Base-by-base conservation (phyloP, 1,140 invertebrate genomes). In the Epicauta chinensis region DNA sequence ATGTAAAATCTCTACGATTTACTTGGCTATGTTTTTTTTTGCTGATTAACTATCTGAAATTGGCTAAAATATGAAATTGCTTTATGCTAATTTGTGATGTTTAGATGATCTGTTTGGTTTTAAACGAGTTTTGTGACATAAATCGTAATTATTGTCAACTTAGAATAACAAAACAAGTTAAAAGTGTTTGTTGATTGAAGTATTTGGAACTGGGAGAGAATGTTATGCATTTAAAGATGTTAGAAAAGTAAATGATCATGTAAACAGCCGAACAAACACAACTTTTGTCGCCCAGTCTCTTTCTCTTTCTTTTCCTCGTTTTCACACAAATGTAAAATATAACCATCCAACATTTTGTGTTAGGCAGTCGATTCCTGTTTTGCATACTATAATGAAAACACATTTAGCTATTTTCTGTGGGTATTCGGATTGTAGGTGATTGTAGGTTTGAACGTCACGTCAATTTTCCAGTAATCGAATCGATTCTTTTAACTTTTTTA, bases 311-410 rank as follows among this genome's bases (percentile, higher is more conserved):
- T n/a, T n/a, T n/a, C n/a, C n/a, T n/a, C n/a, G n/a, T n/a, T n/a
- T n/a, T n/a, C n/a, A n/a, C 49, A 50, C 30, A 37, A 53, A 46
- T 23, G 58, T 60, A 47, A 60, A 60, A 60, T 60, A 60, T 60
- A 50, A 48, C 44, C 37, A 12, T 16, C 39, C 38, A 49, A 9
- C 13, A 39, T 34, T 56, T 51, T 34, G 41, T 39, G 37, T 46
- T 44, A 45, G 39, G 35, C 34, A 37, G 29, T 56, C 47, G n/a
- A 44, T 55, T 46, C 58, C 59, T 64, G 62, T 59, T 64, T 64
- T 64, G 59, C 62, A 64, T 64, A 55, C 58, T 64, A 62, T 64
- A 64, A 62, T 64, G 62, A 64, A 64, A 64, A 60, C 55, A 64
- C 62, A 64, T 64, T 64, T 64, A 60, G 46, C 53, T 35, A 57